Base-by-base conservation (phyloP, 2,888 invertebrate species). In the Drosophila paranaensis region DNA sequence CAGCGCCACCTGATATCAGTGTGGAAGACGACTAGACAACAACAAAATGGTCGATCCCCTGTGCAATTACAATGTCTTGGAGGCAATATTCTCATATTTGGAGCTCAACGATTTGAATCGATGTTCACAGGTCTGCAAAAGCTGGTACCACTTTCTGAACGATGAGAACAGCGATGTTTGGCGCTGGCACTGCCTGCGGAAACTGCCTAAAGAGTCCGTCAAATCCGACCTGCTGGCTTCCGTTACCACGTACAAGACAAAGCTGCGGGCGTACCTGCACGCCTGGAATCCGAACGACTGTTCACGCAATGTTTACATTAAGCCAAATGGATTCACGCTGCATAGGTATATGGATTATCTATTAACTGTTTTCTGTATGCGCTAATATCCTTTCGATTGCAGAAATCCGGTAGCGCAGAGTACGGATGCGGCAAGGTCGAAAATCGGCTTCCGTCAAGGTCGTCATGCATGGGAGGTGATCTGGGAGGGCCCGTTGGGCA, bases 211-310 rank as follows among this genome's bases (percentile, higher is more conserved):
- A 92, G 98, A 95, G 92, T 94, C 94, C 6, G 94, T 98, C 77
- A 98, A 97, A 93, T 98, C 98, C 9, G 98, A 98, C 93, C 94
- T 99, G 88, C 94, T 99, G 61, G 95, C 96, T 51, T 97, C 97
- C 77, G 96, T 98, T 80, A 95, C 96, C 64, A 97, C 98, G 6
- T 98, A 97, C 92, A 99, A 98, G 94, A 96, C 97, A 30, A 99
- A 99, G 94, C 94, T 99, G 77, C 95, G 97, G 89, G 98, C 99
- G 14, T 98, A 96, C 93, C 96, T 96, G 91, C 97, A 98, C 93
- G 97, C 99, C 0, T 99, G 99, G 99, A 99, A 98, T 93, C 97
- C 98, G 11, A 96, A 97, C 92, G 99, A 99, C 93, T 98, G 98
- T 92, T 99, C 99, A 56, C 95, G 98, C 91, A 98, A 99, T 94